A percentile compares a stretch with the other conserved stretches of the same genome.
Evolutionary conservation across 2,113 vertebrate genomes (phyloP).

Genomic region (Notarius lentiginosus): DNA sequence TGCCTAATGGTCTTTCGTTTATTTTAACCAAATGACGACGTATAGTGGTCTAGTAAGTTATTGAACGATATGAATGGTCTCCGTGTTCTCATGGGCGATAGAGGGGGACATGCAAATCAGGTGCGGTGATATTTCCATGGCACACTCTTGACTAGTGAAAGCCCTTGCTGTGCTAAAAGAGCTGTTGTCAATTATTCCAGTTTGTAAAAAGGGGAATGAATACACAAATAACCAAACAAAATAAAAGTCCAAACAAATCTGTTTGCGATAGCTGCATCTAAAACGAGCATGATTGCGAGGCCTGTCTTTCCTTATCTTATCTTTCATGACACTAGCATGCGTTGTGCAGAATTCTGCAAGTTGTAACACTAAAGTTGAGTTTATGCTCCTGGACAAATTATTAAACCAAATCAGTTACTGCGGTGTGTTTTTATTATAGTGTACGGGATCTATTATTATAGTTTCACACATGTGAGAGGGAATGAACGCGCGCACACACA

Average conservation of each 20-base stretch:
- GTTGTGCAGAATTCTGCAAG: not conserved
- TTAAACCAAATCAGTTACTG: not conserved
- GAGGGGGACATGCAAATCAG: constrained; percentile 52
- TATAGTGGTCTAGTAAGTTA: constrained; percentile 25
- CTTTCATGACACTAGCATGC: not conserved
- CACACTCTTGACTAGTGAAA: constrained; percentile 47
- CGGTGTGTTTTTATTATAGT: not conserved
- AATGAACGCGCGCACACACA: not conserved
- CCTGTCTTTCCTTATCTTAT: constrained; percentile 22
- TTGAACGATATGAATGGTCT: constrained; percentile 33
- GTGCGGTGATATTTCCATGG: constrained; percentile 49
- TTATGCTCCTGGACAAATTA: not conserved
- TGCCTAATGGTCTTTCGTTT: constrained; percentile 27
- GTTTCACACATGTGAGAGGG: not conserved
- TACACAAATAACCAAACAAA: constrained; percentile 45
- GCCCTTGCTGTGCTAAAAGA: constrained; percentile 45
- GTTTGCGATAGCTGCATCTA: constrained; percentile 13
- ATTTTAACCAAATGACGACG: constrained; percentile 50
- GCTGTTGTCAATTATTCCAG: constrained; percentile 46
- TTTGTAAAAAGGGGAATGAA: constrained; percentile 39
- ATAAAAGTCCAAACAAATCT: constrained; percentile 47
- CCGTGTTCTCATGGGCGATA: constrained; percentile 33
- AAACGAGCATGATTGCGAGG: constrained; percentile 17
- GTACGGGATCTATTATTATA: too few relatives aligned
- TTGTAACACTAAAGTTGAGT: constrained; percentile 7